phyloP scores from a whole-genome alignment of 2,888 invertebrate genomes.

The Prenolepis imparis region DNA sequence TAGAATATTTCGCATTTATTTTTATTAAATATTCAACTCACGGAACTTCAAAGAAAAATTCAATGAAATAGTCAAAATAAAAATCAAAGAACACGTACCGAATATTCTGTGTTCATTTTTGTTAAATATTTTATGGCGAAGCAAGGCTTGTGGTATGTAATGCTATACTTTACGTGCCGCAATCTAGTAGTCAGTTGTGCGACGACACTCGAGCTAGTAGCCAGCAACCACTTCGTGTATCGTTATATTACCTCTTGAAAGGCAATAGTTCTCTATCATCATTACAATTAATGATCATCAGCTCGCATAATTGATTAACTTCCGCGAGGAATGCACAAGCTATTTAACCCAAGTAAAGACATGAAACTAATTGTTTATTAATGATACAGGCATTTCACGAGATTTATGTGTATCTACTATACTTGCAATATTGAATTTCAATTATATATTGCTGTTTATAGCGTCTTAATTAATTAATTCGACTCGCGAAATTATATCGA shows the following conservation, averaged over 20 bases:
- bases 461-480: background rate
- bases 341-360: background rate
- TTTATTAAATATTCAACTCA: background rate
- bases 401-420: background rate
- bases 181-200: background rate
- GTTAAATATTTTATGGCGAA: background rate
- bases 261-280: background rate
- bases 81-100: background rate
- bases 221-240: background rate
- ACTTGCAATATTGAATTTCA: background rate
- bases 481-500: background rate
- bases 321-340: background rate
- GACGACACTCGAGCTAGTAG: background rate
- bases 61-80: background rate
- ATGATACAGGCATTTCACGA: background rate
- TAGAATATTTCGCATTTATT: background rate
- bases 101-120: background rate
- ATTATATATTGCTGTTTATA: background rate
- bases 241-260: background rate
- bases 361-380: slow-evolving; percentile 5
- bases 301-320: background rate
- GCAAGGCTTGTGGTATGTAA: background rate
- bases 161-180: background rate
- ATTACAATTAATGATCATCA: background rate
- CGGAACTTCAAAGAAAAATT: background rate